These are phyloP conservation scores for Ciconia maguari DNA, from an alignment of 2,113 vertebrate genomes.

Conservation along the genomic window DNA sequence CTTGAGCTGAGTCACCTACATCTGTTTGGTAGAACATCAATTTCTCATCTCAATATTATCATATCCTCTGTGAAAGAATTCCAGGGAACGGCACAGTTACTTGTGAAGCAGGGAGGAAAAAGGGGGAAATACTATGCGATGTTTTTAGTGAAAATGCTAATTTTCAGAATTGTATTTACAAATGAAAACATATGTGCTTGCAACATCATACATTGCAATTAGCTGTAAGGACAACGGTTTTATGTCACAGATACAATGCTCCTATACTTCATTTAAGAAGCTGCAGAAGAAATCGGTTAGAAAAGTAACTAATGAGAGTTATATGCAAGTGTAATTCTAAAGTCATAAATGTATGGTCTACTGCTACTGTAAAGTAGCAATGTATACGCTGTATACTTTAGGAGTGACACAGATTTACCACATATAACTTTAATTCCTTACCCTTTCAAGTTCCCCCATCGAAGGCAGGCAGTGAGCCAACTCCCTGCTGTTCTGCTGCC, in stretches of 20 bases:
- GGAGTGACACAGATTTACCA: not conserved
- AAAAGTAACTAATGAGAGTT: not conserved
- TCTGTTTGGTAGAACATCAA: not conserved
- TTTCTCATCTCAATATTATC: not conserved
- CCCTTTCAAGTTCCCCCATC: rapidly evolving
- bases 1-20: not conserved
- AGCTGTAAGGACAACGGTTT: not conserved
- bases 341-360: not conserved
- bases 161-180: not conserved
- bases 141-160: not conserved
- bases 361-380: not conserved
- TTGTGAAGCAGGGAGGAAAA: not conserved
- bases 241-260: not conserved
- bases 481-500: not conserved
- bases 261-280: not conserved
- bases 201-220: not conserved
- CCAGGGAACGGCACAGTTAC: not conserved
- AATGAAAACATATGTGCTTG: not conserved
- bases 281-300: not conserved
- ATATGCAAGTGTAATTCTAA: not conserved
- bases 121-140: not conserved
- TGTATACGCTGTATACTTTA: not conserved
- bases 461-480: rapidly evolving
- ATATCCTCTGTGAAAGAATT: not conserved
- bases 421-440: rapidly evolving